These are phyloP conservation scores for Nephrotoma guestfalica DNA, from an alignment of 2,888 invertebrate species.

Conservation along the genomic window DNA sequence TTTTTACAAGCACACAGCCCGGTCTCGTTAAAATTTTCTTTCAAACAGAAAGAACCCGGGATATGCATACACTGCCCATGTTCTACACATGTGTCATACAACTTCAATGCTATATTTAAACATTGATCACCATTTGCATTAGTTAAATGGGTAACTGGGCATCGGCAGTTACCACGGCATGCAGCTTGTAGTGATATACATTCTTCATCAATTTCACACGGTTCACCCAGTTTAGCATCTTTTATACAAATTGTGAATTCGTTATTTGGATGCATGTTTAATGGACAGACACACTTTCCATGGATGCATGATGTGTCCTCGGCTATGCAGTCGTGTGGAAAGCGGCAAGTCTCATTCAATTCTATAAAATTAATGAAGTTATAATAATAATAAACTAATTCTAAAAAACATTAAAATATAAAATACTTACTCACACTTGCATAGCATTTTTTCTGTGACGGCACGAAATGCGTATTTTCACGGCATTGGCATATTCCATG, in stretches of 20 bases:
- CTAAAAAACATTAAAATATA: neutral
- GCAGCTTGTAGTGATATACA: constrained; percentile 24
- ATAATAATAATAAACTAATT: no score
- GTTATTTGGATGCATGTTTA: constrained; percentile 22
- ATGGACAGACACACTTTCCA: constrained; percentile 25
- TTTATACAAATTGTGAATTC: constrained; percentile 23
- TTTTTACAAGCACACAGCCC: constrained; percentile 12
- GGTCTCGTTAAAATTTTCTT: constrained; percentile 4
- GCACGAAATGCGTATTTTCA: constrained; percentile 23
- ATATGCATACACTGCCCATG: constrained; percentile 14
- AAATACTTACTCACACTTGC: constrained; percentile 23
- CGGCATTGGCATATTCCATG: constrained; percentile 22
- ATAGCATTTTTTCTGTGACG: constrained; percentile 25
- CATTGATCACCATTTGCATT: constrained; percentile 18
- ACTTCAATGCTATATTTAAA: constrained; percentile 10
- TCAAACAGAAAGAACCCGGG: constrained; percentile 12
- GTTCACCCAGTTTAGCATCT: constrained; percentile 20
- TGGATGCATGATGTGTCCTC: constrained; percentile 23
- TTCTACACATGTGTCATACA: constrained; percentile 13
- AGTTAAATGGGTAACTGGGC: constrained; percentile 23
- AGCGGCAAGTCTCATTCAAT: neutral
- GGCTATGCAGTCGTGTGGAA: constrained; percentile 19
- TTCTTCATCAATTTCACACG: constrained; percentile 23
- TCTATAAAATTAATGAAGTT: neutral
- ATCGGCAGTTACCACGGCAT: constrained; percentile 24